Conservation (phyloP, 2,113 vertebrate species). For the Leucopternis melanops region DNA sequence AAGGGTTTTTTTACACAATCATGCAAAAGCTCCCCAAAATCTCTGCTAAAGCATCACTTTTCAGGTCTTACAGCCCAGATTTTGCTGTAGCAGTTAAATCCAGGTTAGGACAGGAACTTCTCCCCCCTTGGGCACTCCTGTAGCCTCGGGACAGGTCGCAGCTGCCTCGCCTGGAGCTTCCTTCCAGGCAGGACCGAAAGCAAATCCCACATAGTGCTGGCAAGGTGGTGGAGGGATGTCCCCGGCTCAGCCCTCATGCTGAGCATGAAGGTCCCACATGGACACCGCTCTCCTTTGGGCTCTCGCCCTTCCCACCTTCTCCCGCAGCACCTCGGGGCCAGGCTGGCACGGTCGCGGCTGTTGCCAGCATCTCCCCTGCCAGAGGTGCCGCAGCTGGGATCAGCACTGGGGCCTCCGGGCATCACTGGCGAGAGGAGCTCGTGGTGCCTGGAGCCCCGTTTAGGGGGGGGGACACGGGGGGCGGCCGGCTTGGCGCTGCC, state of each 20-base stretch:
- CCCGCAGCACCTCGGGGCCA: accelerated
- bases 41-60: not conserved
- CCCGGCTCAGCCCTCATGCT: not conserved
- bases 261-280: accelerated
- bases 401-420: accelerated
- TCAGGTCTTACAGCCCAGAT: not conserved
- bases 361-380: not conserved
- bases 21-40: not conserved
- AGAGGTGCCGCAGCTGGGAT: not conserved
- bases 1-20: not conserved
- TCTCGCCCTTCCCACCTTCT: not conserved
- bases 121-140: not conserved
- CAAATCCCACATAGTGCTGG: not conserved
- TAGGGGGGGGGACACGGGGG: accelerated
- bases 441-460: accelerated
- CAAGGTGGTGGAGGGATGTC: not conserved
- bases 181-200: not conserved
- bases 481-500: accelerated
- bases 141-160: not conserved
- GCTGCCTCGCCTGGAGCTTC: not conserved
- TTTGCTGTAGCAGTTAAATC: not conserved
- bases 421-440: not conserved
- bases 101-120: not conserved
- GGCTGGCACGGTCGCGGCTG: accelerated
- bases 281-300: accelerated